Evolutionary conservation across 2,797 vertebrate genomes (phyloP).

Genomic region (Potorous gilbertii): DNA sequence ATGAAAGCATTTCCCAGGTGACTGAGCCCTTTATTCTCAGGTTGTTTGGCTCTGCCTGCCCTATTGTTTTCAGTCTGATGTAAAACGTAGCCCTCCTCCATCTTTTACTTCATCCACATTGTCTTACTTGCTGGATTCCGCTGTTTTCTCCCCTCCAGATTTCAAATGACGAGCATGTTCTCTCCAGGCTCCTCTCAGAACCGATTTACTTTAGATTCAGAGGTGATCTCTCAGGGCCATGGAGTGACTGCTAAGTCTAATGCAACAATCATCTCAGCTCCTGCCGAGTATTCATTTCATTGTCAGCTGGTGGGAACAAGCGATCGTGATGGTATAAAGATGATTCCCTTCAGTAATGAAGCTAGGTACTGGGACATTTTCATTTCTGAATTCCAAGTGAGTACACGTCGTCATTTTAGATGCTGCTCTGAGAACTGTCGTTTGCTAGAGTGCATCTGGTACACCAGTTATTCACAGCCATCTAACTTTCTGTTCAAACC

Average conservation of each 20-base stretch:
- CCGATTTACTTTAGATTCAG: slow-evolving; percentile 85
- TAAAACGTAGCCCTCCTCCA: slow-evolving; percentile 58
- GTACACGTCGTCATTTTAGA: slow-evolving; percentile 81
- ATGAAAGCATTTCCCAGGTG: slow-evolving; percentile 65
- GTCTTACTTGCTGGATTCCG: slow-evolving; percentile 68
- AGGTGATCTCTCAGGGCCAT: slow-evolving; percentile 83
- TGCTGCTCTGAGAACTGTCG: slow-evolving; percentile 80
- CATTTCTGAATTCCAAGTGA: slow-evolving; percentile 87
- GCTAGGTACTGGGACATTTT: slow-evolving; percentile 83
- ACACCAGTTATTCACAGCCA: slow-evolving; percentile 72
- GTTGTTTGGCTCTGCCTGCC: slow-evolving; percentile 49
- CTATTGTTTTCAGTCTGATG: slow-evolving; percentile 59
- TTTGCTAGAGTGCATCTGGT: slow-evolving; percentile 79
- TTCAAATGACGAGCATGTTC: slow-evolving; percentile 84
- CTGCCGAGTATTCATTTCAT: slow-evolving; percentile 88
- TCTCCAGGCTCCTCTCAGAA: slow-evolving; percentile 81
- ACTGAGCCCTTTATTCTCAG: slow-evolving; percentile 22
- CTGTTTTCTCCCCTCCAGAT: slow-evolving; percentile 80
- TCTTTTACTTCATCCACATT: slow-evolving; percentile 61
- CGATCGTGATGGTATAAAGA: slow-evolving; percentile 76
- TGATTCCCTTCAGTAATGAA: slow-evolving; percentile 80
- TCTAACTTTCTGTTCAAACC: slow-evolving; percentile 79
- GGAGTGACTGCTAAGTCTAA: slow-evolving; percentile 80
- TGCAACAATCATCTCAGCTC: slow-evolving; percentile 84
- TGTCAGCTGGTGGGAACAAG: slow-evolving; percentile 88